A percentile compares a stretch with the other conserved stretches of the same genome.
phyloP scores from a whole-genome alignment of 2,888 invertebrate species.

The Rotaria magnacalcarata region DNA sequence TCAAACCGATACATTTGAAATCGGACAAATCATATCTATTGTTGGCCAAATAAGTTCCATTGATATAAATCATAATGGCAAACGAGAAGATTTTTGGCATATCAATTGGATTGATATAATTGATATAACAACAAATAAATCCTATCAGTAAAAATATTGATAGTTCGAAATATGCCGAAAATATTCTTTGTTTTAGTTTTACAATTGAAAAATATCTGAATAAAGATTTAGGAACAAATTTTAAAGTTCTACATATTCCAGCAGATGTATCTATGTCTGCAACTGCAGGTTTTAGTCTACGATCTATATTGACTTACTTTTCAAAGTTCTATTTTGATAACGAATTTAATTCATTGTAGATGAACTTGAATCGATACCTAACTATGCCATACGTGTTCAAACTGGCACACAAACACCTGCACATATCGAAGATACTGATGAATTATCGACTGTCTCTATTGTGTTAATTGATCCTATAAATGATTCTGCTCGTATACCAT shows the following conservation, averaged over 20 bases:
- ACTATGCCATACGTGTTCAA: not conserved
- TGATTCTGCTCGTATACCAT: not conserved
- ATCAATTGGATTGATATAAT: conserved; percentile 1
- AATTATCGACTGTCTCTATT: not conserved
- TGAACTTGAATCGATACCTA: not conserved
- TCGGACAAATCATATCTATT: not conserved
- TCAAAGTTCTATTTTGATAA: no score
- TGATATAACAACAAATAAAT: not conserved
- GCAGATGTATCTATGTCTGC: not conserved
- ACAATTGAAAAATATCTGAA: conserved; percentile 16
- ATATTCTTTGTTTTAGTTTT: not conserved
- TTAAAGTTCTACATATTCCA: not conserved
- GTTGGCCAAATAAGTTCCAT: not conserved
- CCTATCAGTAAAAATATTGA: not conserved
- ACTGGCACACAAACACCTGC: not conserved
- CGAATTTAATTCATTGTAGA: not conserved
- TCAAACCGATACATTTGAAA: conserved; percentile 17
- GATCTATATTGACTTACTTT: no score
- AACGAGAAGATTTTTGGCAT: conserved; percentile 19
- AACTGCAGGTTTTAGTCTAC: no score
- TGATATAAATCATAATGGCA: conserved; percentile 14
- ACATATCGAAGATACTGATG: not conserved
- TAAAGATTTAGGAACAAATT: conserved; percentile 15
- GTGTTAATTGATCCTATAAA: not conserved
- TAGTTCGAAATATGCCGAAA: not conserved